Evolutionary conservation across 2,113 vertebrate genomes (phyloP), one percentile per base, ranked within the genome.

Genomic region (Eurypyga helias): DNA sequence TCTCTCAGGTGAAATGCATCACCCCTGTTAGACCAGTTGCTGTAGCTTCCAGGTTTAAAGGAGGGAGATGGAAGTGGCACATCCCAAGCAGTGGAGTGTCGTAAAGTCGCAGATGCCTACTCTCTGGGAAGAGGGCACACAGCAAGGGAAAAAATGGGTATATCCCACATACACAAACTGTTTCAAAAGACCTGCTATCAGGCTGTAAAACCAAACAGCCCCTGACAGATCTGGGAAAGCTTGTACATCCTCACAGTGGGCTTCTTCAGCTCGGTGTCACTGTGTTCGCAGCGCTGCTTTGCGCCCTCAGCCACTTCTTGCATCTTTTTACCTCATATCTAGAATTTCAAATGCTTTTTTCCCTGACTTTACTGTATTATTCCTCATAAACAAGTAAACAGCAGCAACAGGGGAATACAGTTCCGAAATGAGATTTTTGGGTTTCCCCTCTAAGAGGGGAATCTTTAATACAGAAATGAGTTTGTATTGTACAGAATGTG

Each of bases 251-350:
- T 67, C 33, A 25, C 10, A 38, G 45, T 2, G 20, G 20, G 11
- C 21, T 64, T 65, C 70, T 23, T 33, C 38, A 67, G 24, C 36
- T 71, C 3, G 0, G 25, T 34, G 33, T 33, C 54, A 46, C 21
- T 2, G 0, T 5, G 14, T 18, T 36, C 1, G 0, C 41, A n/a
- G 29, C 1, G 1, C 71, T 51, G 25, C 34, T 41, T 25, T 31
- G 54, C 25, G 2, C 33, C 51, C 31, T 46, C 31, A 48, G 25
- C 8, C 19, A 54, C 15, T 29, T 3, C 52, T 84, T 77, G 15
- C 14, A 36, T 34, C 49, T 73, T 89, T n/a, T 62, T 45, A 31
- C 7, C 18, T 82, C 54, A 26, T 9, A 75, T 29, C 6, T 67
- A 57, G 57, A 62, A 78, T 54, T 75, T 51, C 21, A 93, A 71